A percentile compares a stretch with the other conserved stretches of the same genome.
phyloP scores from a whole-genome alignment of 2,797 vertebrate genomes.

The Amblyopsis hoosieri region DNA sequence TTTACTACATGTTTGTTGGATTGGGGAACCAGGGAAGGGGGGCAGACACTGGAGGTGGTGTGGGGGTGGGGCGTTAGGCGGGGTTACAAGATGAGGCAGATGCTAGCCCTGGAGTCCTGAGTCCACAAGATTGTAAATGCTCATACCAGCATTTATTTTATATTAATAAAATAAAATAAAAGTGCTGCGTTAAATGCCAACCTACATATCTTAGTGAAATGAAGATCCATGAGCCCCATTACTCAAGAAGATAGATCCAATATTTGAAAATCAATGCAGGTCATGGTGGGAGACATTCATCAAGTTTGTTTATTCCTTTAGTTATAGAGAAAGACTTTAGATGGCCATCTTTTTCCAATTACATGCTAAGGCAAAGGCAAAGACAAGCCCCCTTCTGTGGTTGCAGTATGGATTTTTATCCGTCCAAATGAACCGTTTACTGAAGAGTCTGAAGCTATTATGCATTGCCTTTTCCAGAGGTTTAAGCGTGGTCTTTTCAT shows the following conservation, averaged over 20 bases:
- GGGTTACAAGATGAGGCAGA: constrained; percentile 54
- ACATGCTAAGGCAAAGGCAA: constrained; percentile 39
- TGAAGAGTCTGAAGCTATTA: constrained; percentile 52
- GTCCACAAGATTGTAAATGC: constrained; percentile 57
- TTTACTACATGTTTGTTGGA: constrained; percentile 61
- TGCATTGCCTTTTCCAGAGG: constrained; percentile 24
- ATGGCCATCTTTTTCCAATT: constrained; percentile 60
- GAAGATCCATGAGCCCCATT: constrained; percentile 55
- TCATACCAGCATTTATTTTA: constrained; percentile 14
- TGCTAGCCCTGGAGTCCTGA: constrained; percentile 50
- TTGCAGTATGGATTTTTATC: constrained; percentile 68
- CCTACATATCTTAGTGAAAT: constrained; percentile 25
- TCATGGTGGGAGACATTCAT: constrained; percentile 65
- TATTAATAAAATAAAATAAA: neutral
- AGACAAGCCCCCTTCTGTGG: constrained; percentile 28
- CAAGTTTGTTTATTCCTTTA: constrained; percentile 65
- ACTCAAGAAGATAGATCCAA: constrained; percentile 50
- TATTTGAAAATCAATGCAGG: constrained; percentile 68
- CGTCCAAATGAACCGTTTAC: constrained; percentile 51
- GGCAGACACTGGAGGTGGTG: constrained; percentile 53
- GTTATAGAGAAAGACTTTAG: constrained; percentile 36
- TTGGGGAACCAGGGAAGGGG: constrained; percentile 24
- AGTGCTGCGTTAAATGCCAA: neutral
- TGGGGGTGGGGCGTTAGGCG: constrained; percentile 65
- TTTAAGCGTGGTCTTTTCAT: constrained; percentile 38